Conservation (phyloP, 2,888 invertebrate genomes). For the Drosophila testacea region DNA sequence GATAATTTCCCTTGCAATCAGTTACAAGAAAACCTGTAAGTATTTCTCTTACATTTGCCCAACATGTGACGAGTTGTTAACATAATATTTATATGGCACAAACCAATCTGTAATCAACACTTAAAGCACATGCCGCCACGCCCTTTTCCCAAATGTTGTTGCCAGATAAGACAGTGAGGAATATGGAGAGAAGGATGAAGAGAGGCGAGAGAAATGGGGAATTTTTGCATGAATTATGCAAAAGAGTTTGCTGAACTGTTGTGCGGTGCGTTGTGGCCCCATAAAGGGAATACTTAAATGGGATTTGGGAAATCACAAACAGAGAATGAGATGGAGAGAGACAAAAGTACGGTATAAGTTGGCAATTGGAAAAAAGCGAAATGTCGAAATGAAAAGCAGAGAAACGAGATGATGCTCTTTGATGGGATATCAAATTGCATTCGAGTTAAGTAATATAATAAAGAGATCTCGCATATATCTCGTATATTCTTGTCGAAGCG, state of each 20-base stretch:
- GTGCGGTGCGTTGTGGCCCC: constrained; percentile 63
- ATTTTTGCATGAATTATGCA: constrained; percentile 74
- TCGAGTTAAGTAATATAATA: constrained; percentile 57
- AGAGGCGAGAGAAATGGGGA: constrained; percentile 25
- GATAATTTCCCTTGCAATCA: not conserved
- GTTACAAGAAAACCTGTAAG: not conserved
- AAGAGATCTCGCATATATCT: constrained; percentile 22
- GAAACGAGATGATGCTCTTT: constrained; percentile 17
- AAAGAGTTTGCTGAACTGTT: constrained; percentile 70
- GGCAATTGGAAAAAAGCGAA: constrained; percentile 18
- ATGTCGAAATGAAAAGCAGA: constrained; percentile 43
- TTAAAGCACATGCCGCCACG: constrained; percentile 43
- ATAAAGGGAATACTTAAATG: constrained; percentile 77
- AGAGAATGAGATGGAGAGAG: constrained; percentile 12
- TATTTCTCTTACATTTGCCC: not conserved
- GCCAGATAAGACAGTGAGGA: not conserved
- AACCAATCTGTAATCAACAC: constrained; percentile 40
- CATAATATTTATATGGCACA: constrained; percentile 31
- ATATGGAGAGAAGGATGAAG: not conserved
- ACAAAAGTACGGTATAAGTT: constrained; percentile 17
- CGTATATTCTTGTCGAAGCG: not conserved
- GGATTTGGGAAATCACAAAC: constrained; percentile 75
- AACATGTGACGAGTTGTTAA: constrained; percentile 21
- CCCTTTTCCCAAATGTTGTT: not conserved
- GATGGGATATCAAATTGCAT: constrained; percentile 56